Base-by-base conservation (phyloP, 2,888 invertebrate species). In the Yponomeuta plumbellus region DNA sequence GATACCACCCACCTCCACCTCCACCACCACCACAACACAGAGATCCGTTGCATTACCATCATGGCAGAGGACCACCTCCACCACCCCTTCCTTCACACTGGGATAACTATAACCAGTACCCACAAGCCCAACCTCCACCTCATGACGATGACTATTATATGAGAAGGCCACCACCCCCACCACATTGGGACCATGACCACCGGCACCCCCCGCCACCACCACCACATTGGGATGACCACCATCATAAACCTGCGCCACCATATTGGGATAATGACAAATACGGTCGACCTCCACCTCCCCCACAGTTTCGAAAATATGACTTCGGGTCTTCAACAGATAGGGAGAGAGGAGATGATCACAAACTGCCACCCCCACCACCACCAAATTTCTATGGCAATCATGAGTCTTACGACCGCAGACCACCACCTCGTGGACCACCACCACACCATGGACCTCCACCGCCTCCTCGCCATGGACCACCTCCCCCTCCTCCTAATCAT, bases 361-460 rank as follows among this genome's bases (percentile, higher is more conserved):
- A n/a, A 40, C 62, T n/a, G 20, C 62, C 62, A 11, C 17, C 44
- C 17, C 44, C 44, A 52, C 44, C 57, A 2, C 57, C 57, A 17
- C 20, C 6, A 2, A 17, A 57, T n/a, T 20, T n/a, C 57, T 17
- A 61, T 61, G 61, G 61, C 8, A 20, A 22, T 21, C 21, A 11
- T 57, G 57, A 34, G 34, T 34, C 8, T 34, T 34, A 34, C 6
- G 34, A 61, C 26, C 61, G 17, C 8, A 26, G 61, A 23, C 40
- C 63, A 20, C 63, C 63, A 10, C n/a, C 10, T 21, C 56, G 40
- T 63, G 40, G 40, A 10, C 63, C 63, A 22, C 63, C 59, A 21
- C 59, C 59, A 11, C 0, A 26, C 4, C 11, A 44, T 20, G 44
- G 23, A 6, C 66, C 61, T 3, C 66, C 66, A 59, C 61, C 66